Conservation (phyloP, 1,140 invertebrate genomes). For the Drosophila nannoptera region DNA sequence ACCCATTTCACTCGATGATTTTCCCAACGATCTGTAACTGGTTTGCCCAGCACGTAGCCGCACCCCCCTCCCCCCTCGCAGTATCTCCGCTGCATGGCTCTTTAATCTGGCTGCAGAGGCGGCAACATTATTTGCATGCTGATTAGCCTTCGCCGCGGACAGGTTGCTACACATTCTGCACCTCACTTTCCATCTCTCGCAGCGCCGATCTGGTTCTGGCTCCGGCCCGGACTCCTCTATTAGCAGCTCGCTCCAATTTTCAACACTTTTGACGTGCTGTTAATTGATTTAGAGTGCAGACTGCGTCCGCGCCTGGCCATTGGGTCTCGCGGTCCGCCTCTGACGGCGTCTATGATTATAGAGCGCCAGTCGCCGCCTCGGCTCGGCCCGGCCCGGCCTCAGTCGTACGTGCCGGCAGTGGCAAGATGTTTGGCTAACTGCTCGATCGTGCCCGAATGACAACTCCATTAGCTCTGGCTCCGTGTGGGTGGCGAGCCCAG, state of each 20-base stretch:
- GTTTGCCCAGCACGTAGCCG: conserved; percentile 53
- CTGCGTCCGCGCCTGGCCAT: conserved; percentile 35
- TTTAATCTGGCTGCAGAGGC: conserved; percentile 65
- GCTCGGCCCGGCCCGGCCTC: conserved; percentile 5
- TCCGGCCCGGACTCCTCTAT: conserved; percentile 29
- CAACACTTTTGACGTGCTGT: conserved; percentile 77
- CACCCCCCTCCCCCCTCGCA: conserved; percentile 32
- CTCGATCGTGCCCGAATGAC: conserved; percentile 72
- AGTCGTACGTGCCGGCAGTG: conserved; percentile 59
- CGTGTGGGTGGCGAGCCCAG: conserved; percentile 12
- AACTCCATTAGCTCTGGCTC: conserved; percentile 64
- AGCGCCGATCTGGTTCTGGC: conserved; percentile 2
- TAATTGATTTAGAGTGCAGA: conserved; percentile 75
- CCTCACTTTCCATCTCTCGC: conserved; percentile 43
- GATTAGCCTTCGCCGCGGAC: conserved; percentile 73
- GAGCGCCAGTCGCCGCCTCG: conserved; percentile 58
- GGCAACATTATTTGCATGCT: conserved; percentile 77
- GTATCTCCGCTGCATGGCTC: conserved; percentile 68
- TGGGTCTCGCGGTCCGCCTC: conserved; percentile 16
- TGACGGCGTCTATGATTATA: conserved; percentile 64
- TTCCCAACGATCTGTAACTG: conserved; percentile 63
- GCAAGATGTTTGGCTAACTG: conserved; percentile 66
- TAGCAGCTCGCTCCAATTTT: conserved; percentile 66
- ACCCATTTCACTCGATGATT: conserved; percentile 74
- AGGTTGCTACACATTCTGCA: conserved; percentile 58